Conservation (phyloP, 2,888 invertebrate genomes). For the Trypoxylon attenuatum region DNA sequence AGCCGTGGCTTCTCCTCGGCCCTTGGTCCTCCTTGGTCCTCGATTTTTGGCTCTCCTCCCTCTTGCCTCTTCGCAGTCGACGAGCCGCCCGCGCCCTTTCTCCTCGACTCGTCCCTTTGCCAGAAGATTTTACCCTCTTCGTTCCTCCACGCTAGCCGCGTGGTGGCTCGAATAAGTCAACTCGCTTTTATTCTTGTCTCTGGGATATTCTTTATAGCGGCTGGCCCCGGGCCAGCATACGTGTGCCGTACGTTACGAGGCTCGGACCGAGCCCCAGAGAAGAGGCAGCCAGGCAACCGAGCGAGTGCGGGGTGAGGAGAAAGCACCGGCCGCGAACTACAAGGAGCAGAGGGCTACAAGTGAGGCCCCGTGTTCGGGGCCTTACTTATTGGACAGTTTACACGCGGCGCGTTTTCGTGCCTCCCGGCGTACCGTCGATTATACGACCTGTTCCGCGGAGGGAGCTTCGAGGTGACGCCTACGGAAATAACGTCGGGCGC, state of each 20-base stretch:
- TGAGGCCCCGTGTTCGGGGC: constrained; percentile 61
- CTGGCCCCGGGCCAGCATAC: constrained; percentile 30
- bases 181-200: constrained; percentile 70
- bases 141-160: constrained; percentile 20
- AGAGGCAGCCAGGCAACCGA: neutral
- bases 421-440: constrained; percentile 3
- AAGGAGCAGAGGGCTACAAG: constrained; percentile 63
- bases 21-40: constrained; percentile 16
- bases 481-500: constrained; percentile 5
- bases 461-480: constrained; percentile 4
- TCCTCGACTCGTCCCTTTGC: constrained; percentile 17
- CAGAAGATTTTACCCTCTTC: constrained; percentile 2
- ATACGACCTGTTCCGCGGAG: neutral
- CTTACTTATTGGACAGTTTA: constrained; percentile 74
- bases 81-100: constrained; percentile 16
- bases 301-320: no score
- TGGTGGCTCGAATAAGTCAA: constrained; percentile 69
- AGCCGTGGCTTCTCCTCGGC: constrained; percentile 32
- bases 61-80: constrained; percentile 25
- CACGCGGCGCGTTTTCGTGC: constrained; percentile 58
- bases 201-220: constrained; percentile 68
- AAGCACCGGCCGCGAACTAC: constrained; percentile 55
- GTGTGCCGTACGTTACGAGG: constrained; percentile 54
- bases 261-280: neutral
- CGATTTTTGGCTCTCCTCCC: constrained; percentile 21